phyloP scores from a whole-genome alignment of 2,113 vertebrate species.

The Penelope pileata region DNA sequence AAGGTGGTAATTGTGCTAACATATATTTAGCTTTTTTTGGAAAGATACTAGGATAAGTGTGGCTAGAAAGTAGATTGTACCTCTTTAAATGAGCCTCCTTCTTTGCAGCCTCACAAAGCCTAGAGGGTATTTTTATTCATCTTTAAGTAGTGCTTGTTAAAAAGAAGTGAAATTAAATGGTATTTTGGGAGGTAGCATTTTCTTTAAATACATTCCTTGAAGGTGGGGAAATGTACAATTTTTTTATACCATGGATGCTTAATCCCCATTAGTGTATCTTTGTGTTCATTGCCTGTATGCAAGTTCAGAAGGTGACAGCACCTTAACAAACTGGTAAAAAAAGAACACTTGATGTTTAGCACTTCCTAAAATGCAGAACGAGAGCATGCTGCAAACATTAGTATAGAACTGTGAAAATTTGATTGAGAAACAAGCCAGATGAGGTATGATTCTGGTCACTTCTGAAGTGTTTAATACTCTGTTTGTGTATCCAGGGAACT shows the following conservation, averaged over 20 bases:
- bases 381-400: not conserved
- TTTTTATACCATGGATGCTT: not conserved
- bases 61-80: not conserved
- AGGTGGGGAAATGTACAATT: not conserved
- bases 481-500: not conserved
- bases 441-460: not conserved
- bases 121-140: conserved; percentile 41
- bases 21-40: not conserved
- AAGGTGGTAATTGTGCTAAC: not conserved
- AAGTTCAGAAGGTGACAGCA: not conserved
- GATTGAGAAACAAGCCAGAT: not conserved
- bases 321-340: not conserved
- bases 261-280: not conserved
- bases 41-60: not conserved
- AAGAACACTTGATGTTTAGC: not conserved
- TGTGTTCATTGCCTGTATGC: not conserved
- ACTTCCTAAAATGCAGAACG: not conserved
- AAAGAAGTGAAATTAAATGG: conserved; percentile 48
- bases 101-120: conserved; percentile 10
- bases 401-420: not conserved
- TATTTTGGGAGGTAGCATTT: conserved; percentile 29
- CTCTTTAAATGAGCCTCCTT: conserved; percentile 12
- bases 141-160: conserved; percentile 45
- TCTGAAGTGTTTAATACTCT: not conserved
- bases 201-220: conserved; percentile 37